Evolutionary conservation across 2,888 invertebrate species (phyloP), one percentile per base, ranked within the genome.

Genomic region (Aphidoletes aphidimyza): DNA sequence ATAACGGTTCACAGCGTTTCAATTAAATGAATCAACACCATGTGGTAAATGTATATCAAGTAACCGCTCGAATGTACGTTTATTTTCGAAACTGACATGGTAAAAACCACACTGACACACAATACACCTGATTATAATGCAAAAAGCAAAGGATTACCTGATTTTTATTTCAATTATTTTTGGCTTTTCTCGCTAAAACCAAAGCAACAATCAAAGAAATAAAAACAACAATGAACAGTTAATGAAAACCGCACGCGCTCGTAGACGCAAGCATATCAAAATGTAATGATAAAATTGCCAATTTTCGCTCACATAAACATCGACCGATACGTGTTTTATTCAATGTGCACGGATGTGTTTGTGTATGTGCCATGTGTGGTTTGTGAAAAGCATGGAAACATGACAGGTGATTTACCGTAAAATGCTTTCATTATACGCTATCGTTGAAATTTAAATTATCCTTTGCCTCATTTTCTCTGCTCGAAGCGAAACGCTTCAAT

Each of bases 121-220:
- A 54, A 54, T 54, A 54, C 54, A 54, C 54, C 54, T 54, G 54
- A 54, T 54, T 54, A 54, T 54, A 54, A 54, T 54, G 54, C 54
- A 54, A 54, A 22, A 22, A 54, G 54, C 54, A 9, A 54, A 54
- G 22, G 54, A 54, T 54, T 54, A 54, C n/a, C 54, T 54, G 54
- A 54, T 54, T 54, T 54, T 54, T 54, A 54, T 54, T n/a, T 54
- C 54, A 54, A 54, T 54, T 54, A 54, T 22, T 54, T 54, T 54
- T 54, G 3, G 22, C n/a, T 54, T 54, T 54, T 54, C 22, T 54
- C 22, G n/a, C 19, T 2, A 17, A 17, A 19, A 17, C 19, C 9
- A 47, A 19, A 47, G n/a, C n/a, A n/a, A n/a, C n/a, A 47, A 9
- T 47, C 17, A 47, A 22, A 2, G 54, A 3, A 54, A 54, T 47